phyloP scores from a whole-genome alignment of 2,113 vertebrate genomes.

The Misgurnus anguillicaudatus region DNA sequence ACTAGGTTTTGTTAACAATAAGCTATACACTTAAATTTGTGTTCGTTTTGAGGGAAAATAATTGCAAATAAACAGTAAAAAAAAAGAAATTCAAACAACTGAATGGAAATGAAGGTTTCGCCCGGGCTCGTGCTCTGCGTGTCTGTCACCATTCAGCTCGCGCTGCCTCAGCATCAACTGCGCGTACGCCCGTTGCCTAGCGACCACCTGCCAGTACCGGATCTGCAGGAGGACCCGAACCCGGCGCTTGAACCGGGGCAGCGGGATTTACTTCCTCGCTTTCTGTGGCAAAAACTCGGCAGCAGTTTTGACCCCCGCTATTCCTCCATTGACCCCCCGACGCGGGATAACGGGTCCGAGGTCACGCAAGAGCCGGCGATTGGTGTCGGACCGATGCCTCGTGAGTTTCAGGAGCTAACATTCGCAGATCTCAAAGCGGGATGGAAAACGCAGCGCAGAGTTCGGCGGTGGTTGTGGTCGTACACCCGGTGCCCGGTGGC shows the following conservation, averaged over 20 bases:
- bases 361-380: constrained; percentile 59
- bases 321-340: constrained; percentile 82
- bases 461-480: constrained; percentile 89
- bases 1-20: neutral
- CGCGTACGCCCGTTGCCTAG: constrained; percentile 86
- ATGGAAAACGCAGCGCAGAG: constrained; percentile 85
- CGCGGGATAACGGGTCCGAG: constrained; percentile 70
- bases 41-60: neutral
- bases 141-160: constrained; percentile 63
- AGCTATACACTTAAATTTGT: neutral
- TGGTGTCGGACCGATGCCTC: constrained; percentile 72
- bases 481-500: constrained; percentile 88
- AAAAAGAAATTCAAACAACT: neutral
- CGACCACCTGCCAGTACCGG: constrained; percentile 84
- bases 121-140: constrained; percentile 74
- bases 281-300: constrained; percentile 85
- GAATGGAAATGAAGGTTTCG: constrained; percentile 61
- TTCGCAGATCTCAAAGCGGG: constrained; percentile 80
- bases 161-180: constrained; percentile 78
- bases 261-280: constrained; percentile 77
- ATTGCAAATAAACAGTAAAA: too few relatives aligned
- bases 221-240: constrained; percentile 86
- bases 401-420: constrained; percentile 83
- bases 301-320: constrained; percentile 85
- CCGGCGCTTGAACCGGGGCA: constrained; percentile 89